Evolutionary conservation across 2,888 invertebrate genomes (phyloP), one percentile per base, ranked within the genome.

Genomic region (Mechanitis messenoides): DNA sequence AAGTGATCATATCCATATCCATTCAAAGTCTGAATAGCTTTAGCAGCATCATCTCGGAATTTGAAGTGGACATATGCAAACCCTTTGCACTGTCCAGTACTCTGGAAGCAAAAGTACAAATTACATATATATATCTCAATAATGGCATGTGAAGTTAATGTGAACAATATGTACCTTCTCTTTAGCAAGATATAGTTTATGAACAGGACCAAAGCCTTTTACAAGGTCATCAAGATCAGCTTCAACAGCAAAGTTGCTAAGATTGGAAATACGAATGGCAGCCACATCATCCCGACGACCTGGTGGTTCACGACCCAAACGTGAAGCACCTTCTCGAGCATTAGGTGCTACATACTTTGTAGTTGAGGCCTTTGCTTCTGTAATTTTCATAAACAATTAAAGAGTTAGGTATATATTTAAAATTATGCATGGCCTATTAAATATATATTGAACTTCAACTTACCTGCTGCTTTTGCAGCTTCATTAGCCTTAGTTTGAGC

Each of bases 51-150:
- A 74, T 95, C 94, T 73, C 95, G 92, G 73, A 94, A 94, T 83
- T 96, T 96, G 89, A 97, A 99, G 78, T 98, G 99, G 65, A 99
- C 97, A 82, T 99, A 99, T 12, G 99, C 99, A 87, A 99, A 99
- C 65, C 99, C 99, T 92, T 98, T 96, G 86, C 96, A 96, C n/a
- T 92, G 91, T 9, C 95, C 95, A 69, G 95, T 95, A 65, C 92
- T 92, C 91, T 91, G 85, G 69, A 90, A 82, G 20, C 20, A 76
- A 74, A 61, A 69, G 45, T 20, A 53, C 20, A 53, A 33, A 42
- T 33, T 20, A 20, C 12, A 53, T 12, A 53, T 12, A 42, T 33
- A 45, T 28, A 35, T 38, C 2, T 42, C 33, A 58, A 31, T 42
- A 31, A 59, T 54, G 54, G 11, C 45, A 12, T 45, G 35, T 46